Percentiles rank a stretch among this genome's conserved stretches.
Evolutionary conservation across 2,113 vertebrate species (phyloP).

Genomic region (Notiomystis cincta): DNA sequence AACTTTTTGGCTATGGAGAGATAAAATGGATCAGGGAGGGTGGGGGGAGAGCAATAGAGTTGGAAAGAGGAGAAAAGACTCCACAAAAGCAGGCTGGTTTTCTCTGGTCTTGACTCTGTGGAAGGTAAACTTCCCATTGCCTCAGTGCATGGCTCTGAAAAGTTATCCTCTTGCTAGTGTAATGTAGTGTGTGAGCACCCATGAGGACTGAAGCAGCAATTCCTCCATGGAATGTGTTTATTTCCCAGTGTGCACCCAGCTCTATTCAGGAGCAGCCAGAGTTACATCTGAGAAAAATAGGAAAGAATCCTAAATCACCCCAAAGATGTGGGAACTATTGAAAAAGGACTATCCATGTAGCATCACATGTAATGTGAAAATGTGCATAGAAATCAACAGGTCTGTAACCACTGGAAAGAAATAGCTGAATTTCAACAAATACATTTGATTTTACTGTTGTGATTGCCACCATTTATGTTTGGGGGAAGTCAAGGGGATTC

Average conservation of each 20-base stretch:
- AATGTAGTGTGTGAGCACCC: neutral
- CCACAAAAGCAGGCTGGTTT: neutral
- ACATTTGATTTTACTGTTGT: neutral
- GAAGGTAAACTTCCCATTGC: neutral
- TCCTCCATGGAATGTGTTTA: neutral
- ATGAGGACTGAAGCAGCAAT: neutral
- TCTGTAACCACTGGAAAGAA: neutral
- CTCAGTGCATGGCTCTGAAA: neutral
- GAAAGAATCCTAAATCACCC: neutral
- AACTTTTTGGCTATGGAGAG: neutral
- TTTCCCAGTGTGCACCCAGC: neutral
- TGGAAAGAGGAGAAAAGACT: neutral
- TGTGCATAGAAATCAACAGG: neutral
- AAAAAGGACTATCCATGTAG: neutral
- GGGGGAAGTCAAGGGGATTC: neutral
- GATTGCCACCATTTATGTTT: rapidly evolving
- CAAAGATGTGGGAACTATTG: neutral
- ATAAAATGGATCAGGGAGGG: neutral
- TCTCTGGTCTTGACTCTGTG: neutral
- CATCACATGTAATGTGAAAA: neutral
- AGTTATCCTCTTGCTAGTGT: neutral
- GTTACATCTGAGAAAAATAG: neutral
- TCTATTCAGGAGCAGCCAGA: neutral
- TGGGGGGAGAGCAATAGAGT: neutral
- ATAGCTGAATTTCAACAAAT: neutral